Base-by-base conservation (phyloP, 2,797 vertebrate species). In the Sebastes trivittatus region DNA sequence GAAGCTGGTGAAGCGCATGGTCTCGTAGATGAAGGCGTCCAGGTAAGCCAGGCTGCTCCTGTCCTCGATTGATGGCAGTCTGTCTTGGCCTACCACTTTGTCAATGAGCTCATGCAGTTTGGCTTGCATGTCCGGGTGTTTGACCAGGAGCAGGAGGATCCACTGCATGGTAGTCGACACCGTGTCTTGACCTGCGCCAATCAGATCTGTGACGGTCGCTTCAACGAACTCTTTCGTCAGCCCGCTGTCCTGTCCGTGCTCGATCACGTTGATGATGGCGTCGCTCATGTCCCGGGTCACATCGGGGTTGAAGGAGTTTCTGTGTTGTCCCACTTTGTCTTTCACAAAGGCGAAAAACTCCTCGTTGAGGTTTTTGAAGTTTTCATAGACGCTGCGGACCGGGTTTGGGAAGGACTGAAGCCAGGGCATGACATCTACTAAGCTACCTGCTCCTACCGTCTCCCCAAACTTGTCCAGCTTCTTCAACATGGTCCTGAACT, bases 111-210 rank as follows among this genome's bases (percentile, higher is more conserved):
- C 88, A 18, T 96, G 97, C 27, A 97, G 87, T 65, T 95, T 93
- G 64, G 11, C 59, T 65, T 97, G 97, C 25, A 96, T 86, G 22
- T 80, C 88, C 0, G 95, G 96, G 80, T 97, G 81, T 77, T 95
- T 96, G 38, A 96, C 91, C 59, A 98, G 93, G 38, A 98, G 95
- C 83, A 98, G 90, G 46, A 98, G 14, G 64, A 98, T 95, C 97
- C 97, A 99, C 82, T 96, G 96, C 93, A 99, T 90, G 59, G 93
- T 75, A 0, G 97, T 98, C 27, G 98, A 99, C 1, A 97, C 89
- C 0, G 98, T 99, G 90, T 99, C 98, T 86, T 99, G 98, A 79
- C 98, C 98, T 62, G 98, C 98, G 27, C 98, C 98, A n/a, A 99
- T 98, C 42, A 99, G 96, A 94, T 99, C 98, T 4, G 96, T 96